These are phyloP conservation scores for Antedon bifida DNA, from an alignment of 35 echinoderm and acorn worm genomes.

Conservation along the genomic window DNA sequence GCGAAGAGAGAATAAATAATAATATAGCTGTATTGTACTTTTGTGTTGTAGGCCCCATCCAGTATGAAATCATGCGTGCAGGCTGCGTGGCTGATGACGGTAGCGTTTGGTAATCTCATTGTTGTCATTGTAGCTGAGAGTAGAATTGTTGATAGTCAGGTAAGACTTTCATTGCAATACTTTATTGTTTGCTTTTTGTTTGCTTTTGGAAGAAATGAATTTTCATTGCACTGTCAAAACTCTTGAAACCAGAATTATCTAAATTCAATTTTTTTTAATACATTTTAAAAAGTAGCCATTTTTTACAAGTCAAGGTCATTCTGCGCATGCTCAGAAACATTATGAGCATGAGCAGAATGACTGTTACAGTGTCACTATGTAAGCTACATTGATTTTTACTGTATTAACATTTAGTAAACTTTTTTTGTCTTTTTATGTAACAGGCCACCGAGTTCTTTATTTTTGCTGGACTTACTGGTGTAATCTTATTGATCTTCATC, in stretches of 20 bases:
- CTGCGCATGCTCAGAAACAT: too few species aligned
- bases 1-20: background rate
- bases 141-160: constrained; percentile 43
- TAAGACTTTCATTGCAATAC: background rate
- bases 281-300: too few species aligned
- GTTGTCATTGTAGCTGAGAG: constrained; percentile 68
- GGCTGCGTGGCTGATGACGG: constrained; percentile 88
- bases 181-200: background rate
- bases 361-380: too few species aligned
- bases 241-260: too few species aligned
- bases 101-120: constrained; percentile 88
- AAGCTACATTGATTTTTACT: too few species aligned
- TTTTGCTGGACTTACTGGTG: constrained; percentile 64
- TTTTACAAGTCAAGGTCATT: too few species aligned
- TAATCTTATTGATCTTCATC: constrained; percentile 65
- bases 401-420: too few species aligned
- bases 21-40: background rate
- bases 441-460: constrained; percentile 92
- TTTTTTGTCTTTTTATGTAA: background rate
- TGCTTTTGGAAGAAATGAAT: background rate
- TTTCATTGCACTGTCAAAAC: background rate
- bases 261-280: too few species aligned
- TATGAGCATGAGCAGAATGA: too few species aligned
- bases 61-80: constrained; percentile 95
- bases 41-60: constrained; percentile 45